These are phyloP conservation scores for Nebria salina DNA, from an alignment of 2,888 invertebrate genomes.

Conservation along the genomic window DNA sequence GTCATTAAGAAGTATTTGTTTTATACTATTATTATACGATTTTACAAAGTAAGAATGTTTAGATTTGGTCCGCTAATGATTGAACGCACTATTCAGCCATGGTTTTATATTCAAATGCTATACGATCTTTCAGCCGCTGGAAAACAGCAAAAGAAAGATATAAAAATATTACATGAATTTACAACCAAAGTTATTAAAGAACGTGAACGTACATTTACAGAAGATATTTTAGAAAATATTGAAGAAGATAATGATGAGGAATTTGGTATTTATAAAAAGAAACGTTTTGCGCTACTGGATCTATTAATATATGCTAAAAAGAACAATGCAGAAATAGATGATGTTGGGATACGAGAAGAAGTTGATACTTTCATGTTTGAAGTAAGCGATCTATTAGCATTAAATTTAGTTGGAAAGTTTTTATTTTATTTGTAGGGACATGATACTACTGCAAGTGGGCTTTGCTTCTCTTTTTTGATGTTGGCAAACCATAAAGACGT, in stretches of 20 bases:
- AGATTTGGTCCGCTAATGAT: conserved; percentile 33
- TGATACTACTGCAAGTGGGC: conserved; percentile 63
- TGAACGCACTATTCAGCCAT: conserved; percentile 64
- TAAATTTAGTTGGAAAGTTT: background rate
- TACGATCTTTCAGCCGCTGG: conserved; percentile 67
- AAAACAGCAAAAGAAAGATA: conserved; percentile 60
- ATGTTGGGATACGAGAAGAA: conserved; percentile 42
- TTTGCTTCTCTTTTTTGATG: conserved; percentile 60
- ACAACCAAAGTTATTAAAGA: conserved; percentile 30
- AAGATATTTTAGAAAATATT: conserved; percentile 23
- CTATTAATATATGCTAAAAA: conserved; percentile 27
- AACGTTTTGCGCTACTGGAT: conserved; percentile 38
- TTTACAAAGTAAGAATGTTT: background rate
- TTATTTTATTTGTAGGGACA: conserved; percentile 59
- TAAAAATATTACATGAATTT: conserved; percentile 54
- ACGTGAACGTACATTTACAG: conserved; percentile 49
- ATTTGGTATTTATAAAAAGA: conserved; percentile 21
- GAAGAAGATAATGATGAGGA: conserved; percentile 12
- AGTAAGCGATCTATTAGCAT: conserved; percentile 12
- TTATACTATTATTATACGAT: conserved; percentile 49
- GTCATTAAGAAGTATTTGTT: conserved; percentile 51
- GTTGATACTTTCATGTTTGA: conserved; percentile 46
- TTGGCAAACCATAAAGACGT: conserved; percentile 63
- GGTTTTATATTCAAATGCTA: conserved; percentile 66
- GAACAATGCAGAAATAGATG: conserved; percentile 38